Percentiles rank a stretch among this genome's conserved stretches.
These are phyloP conservation scores for Blastobasis adustella DNA, from an alignment of 2,888 invertebrate species.

Conservation along the genomic window DNA sequence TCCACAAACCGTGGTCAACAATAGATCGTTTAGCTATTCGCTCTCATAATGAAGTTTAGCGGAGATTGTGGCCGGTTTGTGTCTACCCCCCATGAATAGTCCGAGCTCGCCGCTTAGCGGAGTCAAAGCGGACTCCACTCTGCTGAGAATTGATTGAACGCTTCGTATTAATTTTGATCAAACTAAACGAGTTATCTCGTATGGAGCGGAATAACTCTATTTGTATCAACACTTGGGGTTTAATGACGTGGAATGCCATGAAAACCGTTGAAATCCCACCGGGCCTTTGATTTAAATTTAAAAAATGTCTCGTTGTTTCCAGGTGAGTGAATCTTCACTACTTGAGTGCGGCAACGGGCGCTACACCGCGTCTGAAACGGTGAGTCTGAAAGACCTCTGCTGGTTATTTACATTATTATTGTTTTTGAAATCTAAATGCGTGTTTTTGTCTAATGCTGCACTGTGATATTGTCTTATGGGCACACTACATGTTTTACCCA, in stretches of 20 bases:
- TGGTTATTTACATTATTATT: not conserved
- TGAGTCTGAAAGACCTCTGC: constrained; percentile 33
- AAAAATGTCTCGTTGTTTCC: constrained; percentile 35
- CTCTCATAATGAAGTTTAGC: constrained; percentile 67
- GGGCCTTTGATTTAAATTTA: constrained; percentile 3
- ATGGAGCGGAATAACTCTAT: no score
- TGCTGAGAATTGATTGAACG: not conserved
- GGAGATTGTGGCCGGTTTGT: constrained; percentile 47
- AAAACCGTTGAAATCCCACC: not conserved
- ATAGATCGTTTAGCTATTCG: constrained; percentile 68
- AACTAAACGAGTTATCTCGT: no score
- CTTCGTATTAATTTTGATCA: not conserved
- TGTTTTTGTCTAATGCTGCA: not conserved
- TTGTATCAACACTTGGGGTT: no score
- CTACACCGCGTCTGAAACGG: constrained; percentile 72
- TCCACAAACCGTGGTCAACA: constrained; percentile 48
- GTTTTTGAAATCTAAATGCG: not conserved
- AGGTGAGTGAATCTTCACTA: constrained; percentile 75
- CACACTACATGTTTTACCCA: no score
- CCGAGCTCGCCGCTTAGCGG: constrained; percentile 24
- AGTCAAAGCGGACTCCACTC: constrained; percentile 25
- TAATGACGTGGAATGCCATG: not conserved
- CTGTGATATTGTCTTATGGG: no score
- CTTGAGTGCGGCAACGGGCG: constrained; percentile 74
- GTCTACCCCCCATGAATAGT: constrained; percentile 38